phyloP scores from a whole-genome alignment of 2,113 vertebrate species.

The Alligator mississippiensis region DNA sequence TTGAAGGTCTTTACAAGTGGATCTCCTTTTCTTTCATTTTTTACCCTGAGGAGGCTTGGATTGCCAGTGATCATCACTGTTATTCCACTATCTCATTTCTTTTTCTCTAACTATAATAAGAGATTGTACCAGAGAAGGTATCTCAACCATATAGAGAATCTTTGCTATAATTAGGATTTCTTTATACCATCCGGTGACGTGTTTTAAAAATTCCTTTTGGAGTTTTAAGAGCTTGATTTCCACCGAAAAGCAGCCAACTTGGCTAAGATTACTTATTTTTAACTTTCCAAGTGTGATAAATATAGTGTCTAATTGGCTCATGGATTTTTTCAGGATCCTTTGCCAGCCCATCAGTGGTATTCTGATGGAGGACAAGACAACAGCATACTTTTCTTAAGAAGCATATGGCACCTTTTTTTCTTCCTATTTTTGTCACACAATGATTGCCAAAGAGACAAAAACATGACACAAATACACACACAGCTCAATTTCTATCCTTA shows the following conservation, averaged over 20 bases:
- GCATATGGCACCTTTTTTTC: background rate
- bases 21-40: background rate
- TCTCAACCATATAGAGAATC: background rate
- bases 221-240: background rate
- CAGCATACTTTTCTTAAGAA: background rate
- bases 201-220: background rate
- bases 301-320: background rate
- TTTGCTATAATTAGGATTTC: background rate
- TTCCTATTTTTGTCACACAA: background rate
- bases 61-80: background rate
- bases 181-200: background rate
- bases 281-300: background rate
- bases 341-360: background rate
- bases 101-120: background rate
- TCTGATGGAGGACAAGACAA: background rate
- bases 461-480: background rate
- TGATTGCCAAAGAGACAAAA: background rate
- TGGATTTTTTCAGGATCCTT: background rate
- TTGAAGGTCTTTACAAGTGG: background rate
- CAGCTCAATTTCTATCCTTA: background rate
- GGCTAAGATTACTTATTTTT: background rate
- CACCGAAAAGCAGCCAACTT: background rate
- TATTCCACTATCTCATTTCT: background rate
- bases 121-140: background rate
- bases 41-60: fast-evolving